Evolutionary conservation across 2,797 vertebrate genomes (phyloP), one percentile per base, ranked within the genome.

Genomic region (Holocentrus rufus): DNA sequence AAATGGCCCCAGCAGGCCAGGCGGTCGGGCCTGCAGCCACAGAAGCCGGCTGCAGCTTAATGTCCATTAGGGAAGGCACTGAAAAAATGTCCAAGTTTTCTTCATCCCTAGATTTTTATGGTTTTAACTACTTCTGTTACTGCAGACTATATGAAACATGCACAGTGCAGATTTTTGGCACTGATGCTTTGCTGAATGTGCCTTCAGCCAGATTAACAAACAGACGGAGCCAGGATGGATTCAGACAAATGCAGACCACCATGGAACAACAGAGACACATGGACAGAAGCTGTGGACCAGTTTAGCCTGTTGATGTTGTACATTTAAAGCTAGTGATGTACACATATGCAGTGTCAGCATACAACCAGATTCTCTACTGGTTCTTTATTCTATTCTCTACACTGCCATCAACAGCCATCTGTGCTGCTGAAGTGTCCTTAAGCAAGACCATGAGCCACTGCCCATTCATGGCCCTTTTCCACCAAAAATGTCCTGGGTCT

Each of bases 1-100:
- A 82, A 89, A 84, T 63, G 60, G 70, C 76, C 62, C 47, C 20
- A 31, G 60, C 79, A 70, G 82, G 69, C 58, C 62, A 49, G 69
- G 55, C 52, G 30, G 62, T 78, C 66, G n/a, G 44, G 69, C 68
- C 76, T 65, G 60, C 8, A 42, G 68, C 52, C n/a, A 6, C 39
- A 39, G 67, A 62, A 27, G 34, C 47, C 3, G 1, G 11, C 39
- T 7, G 7, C 5, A 36, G 42, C 22, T 27, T 9, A 50, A 20
- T 20, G 18, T 50, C 6, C 47, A 50, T 50, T 20, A 50, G 36
- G 5, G 15, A 61, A 46, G 22, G 22, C 17, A 68, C 30, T 31
- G 30, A 31, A 53, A 42, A 42, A 42, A 42, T 11, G 8, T 44
- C 14, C 42, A 15, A 57, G 54, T 61, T 65, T 14, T 22, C 13